Conservation (phyloP, 2,888 invertebrate genomes). For the Entomobrya multifasciata region DNA sequence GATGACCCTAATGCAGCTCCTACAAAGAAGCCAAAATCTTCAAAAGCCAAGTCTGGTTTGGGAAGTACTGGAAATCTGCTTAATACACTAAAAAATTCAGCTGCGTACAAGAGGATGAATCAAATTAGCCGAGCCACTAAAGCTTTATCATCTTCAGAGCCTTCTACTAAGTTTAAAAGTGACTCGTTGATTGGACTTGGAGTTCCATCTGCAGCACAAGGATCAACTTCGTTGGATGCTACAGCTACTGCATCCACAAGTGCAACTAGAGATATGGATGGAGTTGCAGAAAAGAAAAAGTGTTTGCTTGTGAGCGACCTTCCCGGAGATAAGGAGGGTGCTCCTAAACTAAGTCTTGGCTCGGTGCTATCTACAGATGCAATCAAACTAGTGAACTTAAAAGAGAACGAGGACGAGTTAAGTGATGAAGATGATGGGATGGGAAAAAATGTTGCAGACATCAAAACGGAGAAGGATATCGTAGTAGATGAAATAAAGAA, state of each 20-base stretch:
- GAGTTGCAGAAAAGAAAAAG: slow-evolving; percentile 76
- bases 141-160: slow-evolving; percentile 25
- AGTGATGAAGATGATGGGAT: slow-evolving; percentile 74
- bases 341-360: slow-evolving; percentile 91
- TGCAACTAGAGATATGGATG: slow-evolving; percentile 13
- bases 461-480: slow-evolving; percentile 48
- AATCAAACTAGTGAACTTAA: slow-evolving; percentile 81
- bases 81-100: slow-evolving; percentile 62
- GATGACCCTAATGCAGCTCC: background rate
- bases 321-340: slow-evolving; percentile 83
- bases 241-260: background rate
- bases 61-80: slow-evolving; percentile 51
- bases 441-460: slow-evolving; percentile 35
- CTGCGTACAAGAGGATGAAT: slow-evolving; percentile 68
- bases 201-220: background rate
- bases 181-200: slow-evolving; percentile 19
- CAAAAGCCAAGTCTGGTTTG: background rate
- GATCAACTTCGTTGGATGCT: slow-evolving; percentile 6
- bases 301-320: slow-evolving; percentile 77
- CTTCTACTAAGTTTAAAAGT: slow-evolving; percentile 24
- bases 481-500: slow-evolving; percentile 79
- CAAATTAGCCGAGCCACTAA: slow-evolving; percentile 65
- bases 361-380: slow-evolving; percentile 89
- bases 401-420: slow-evolving; percentile 58
- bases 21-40: slow-evolving; percentile 12